Conservation (phyloP, 2,888 invertebrate species). For the Spodoptera exigua region DNA sequence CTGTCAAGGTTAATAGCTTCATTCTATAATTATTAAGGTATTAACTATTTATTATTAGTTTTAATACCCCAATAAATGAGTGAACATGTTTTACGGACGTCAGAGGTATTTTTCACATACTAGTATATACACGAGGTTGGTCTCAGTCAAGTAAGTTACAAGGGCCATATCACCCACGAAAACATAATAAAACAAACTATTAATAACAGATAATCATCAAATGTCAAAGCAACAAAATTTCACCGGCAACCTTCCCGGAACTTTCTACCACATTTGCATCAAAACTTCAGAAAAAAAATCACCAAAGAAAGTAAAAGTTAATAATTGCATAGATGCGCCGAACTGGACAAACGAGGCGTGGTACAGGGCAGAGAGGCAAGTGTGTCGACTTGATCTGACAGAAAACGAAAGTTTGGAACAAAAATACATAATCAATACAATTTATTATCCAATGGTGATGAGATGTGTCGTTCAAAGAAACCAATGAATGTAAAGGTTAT, state of each 20-base stretch:
- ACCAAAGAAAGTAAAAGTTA: constrained; percentile 76
- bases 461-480: neutral
- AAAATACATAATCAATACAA: constrained; percentile 21
- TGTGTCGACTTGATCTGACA: constrained; percentile 32
- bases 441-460: constrained; percentile 21
- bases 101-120: neutral
- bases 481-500: neutral
- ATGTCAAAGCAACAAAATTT: constrained; percentile 36
- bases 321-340: constrained; percentile 73
- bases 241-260: constrained; percentile 68
- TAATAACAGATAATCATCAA: constrained; percentile 37
- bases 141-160: constrained; percentile 4
- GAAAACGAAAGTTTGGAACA: constrained; percentile 54
- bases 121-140: constrained; percentile 13
- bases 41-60: no score
- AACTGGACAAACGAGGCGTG: constrained; percentile 55
- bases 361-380: constrained; percentile 49
- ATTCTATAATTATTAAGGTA: neutral
- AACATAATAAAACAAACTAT: constrained; percentile 20
- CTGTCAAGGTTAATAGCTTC: constrained; percentile 15
- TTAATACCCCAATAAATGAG: no score
- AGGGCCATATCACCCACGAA: constrained; percentile 19
- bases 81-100: neutral
- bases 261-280: constrained; percentile 74
- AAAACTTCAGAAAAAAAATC: constrained; percentile 60